A percentile compares a stretch with the other conserved stretches of the same genome.
Evolutionary conservation across 2,888 invertebrate species (phyloP).

Genomic region (Xylota segnis): DNA sequence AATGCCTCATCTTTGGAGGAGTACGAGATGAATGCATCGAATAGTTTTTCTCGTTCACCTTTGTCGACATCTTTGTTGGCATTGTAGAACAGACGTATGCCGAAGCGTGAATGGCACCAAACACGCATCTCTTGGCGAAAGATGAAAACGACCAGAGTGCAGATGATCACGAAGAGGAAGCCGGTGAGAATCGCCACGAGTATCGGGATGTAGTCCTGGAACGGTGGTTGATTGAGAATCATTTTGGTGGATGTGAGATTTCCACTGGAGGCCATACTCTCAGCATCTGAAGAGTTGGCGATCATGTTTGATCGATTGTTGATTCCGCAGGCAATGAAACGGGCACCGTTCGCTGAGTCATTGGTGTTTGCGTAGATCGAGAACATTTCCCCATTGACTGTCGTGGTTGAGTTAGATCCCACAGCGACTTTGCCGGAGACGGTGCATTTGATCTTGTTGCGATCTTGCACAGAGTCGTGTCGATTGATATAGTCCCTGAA

Average conservation of each 20-base stretch:
- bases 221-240: slow-evolving; percentile 84
- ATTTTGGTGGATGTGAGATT: slow-evolving; percentile 89
- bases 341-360: slow-evolving; percentile 76
- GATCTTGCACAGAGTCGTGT: slow-evolving; percentile 90
- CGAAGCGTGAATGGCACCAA: slow-evolving; percentile 95
- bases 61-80: slow-evolving; percentile 91
- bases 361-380: slow-evolving; percentile 79
- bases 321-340: slow-evolving; percentile 78
- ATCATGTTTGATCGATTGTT: slow-evolving; percentile 64
- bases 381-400: slow-evolving; percentile 78
- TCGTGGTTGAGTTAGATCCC: slow-evolving; percentile 76
- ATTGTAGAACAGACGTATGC: slow-evolving; percentile 91
- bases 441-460: slow-evolving; percentile 90
- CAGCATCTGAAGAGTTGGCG: slow-evolving; percentile 59
- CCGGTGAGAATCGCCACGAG: slow-evolving; percentile 91
- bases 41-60: slow-evolving; percentile 93
- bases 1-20: slow-evolving; percentile 96
- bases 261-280: slow-evolving; percentile 82
- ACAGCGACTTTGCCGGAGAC: slow-evolving; percentile 82
- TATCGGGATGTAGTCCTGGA: slow-evolving; percentile 93
- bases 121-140: slow-evolving; percentile 93
- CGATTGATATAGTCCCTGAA: slow-evolving; percentile 92
- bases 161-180: slow-evolving; percentile 90
- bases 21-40: slow-evolving; percentile 98
- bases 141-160: slow-evolving; percentile 91